Conservation (phyloP, 2,113 vertebrate genomes). For the Chroicocephalus ridibundus region DNA sequence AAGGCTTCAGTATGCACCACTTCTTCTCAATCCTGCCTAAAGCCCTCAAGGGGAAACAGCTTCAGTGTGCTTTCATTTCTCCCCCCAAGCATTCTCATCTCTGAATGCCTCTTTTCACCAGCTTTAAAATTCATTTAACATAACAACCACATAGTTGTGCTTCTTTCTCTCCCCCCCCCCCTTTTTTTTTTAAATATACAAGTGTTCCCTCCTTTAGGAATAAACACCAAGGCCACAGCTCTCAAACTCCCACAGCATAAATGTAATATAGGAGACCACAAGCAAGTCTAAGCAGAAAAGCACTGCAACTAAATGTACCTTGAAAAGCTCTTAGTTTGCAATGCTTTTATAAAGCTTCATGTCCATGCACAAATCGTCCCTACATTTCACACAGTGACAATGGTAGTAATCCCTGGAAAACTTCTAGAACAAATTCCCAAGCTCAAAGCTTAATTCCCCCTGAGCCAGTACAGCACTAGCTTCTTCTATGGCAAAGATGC, state of each 20-base stretch:
- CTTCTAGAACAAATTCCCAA: slow-evolving; percentile 24
- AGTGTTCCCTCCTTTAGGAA: slow-evolving; percentile 29
- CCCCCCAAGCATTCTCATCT: slow-evolving; percentile 28
- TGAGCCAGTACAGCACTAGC: background rate
- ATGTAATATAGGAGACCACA: background rate
- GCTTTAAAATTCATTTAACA: slow-evolving; percentile 64
- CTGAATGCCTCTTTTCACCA: slow-evolving; percentile 48
- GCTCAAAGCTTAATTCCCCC: background rate
- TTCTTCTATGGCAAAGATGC: background rate
- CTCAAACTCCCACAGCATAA: slow-evolving; percentile 2
- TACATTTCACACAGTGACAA: background rate
- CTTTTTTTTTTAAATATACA: background rate
- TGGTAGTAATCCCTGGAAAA: slow-evolving; percentile 5
- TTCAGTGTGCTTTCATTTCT: slow-evolving; percentile 43
- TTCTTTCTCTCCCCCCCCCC: background rate
- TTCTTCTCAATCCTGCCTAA: slow-evolving; percentile 44
- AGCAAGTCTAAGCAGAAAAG: slow-evolving; percentile 34
- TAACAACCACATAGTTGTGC: slow-evolving; percentile 33
- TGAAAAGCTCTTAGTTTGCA: slow-evolving; percentile 30
- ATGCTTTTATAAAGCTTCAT: background rate
- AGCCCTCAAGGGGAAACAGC: slow-evolving; percentile 42
- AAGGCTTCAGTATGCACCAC: slow-evolving; percentile 53
- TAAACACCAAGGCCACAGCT: slow-evolving; percentile 24
- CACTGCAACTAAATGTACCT: slow-evolving; percentile 10
- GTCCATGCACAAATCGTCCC: background rate